Percentiles rank a stretch among this genome's conserved stretches.
phyloP scores from a whole-genome alignment of 2,797 vertebrate species.

The Tangara arthus region DNA sequence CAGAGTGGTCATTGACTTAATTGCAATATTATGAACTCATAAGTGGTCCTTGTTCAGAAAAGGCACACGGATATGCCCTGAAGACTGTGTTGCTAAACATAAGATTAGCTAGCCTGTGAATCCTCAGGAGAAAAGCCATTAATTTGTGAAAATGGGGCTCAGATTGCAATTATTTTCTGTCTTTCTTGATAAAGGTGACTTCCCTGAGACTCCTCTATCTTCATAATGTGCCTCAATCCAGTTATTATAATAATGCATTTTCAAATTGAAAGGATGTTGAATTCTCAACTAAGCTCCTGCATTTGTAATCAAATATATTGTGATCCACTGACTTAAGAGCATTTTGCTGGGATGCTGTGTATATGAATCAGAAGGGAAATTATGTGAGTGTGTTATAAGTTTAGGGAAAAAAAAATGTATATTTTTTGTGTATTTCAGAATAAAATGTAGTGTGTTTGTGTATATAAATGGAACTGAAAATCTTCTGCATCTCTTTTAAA shows the following conservation, averaged over 20 bases:
- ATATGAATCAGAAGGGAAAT: neutral
- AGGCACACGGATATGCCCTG: neutral
- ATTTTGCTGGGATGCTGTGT: neutral
- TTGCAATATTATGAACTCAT: neutral
- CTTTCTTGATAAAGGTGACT: constrained; percentile 40
- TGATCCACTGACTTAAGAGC: neutral
- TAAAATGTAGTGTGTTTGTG: neutral
- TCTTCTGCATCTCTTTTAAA: neutral
- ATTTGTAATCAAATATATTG: constrained; percentile 26
- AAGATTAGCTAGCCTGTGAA: neutral
- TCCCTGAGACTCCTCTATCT: neutral
- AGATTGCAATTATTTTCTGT: constrained; percentile 38
- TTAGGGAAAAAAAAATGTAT: neutral
- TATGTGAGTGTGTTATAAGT: neutral
- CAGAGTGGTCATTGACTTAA: constrained; percentile 18
- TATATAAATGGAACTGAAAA: neutral
- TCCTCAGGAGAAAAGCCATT: neutral
- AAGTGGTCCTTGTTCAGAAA: constrained; percentile 18
- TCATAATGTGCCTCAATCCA: constrained; percentile 6
- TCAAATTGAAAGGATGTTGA: neutral
- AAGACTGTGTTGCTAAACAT: neutral
- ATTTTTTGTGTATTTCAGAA: neutral
- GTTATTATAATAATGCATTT: constrained; percentile 29
- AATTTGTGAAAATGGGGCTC: constrained; percentile 20
- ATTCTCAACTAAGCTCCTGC: neutral